Base-by-base conservation (phyloP, 64 coral and sea anemone species). In the Dendronephthya gigantea region DNA sequence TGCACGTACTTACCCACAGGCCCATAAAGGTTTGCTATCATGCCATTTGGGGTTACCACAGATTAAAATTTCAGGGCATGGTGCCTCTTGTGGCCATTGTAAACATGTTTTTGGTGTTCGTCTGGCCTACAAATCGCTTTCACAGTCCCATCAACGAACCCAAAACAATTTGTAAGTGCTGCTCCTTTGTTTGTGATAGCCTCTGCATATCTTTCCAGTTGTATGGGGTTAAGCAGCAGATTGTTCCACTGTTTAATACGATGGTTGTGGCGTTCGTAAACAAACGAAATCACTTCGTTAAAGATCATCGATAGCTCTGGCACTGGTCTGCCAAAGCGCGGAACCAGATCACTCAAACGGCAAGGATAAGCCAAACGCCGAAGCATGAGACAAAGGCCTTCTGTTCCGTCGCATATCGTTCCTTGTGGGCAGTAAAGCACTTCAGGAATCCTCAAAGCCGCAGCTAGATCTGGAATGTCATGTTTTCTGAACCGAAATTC, bases 71-170 rank as follows among this genome's bases (percentile, higher is more conserved):
- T 83, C 43, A 83, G 33, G 47, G 50, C 23, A 47, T 89, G 82
- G 7, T 82, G 13, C 14, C 82, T 38, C 37, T 89, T 89, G 25
- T 89, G 87, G 36, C 81, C 82, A 52, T 89, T 89, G 40, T 89
- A 89, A 25, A 89, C 35, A 14, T 47, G 29, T 31, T 56, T 40
- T 32, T 89, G 82, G 31, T 65, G 27, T 48, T 83, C 23, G 28
- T 56, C 51, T 48, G 82, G 88, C 22, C 58, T 58, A 83, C 23
- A 84, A 84, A 89, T 62, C 12, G 88, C 76, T 9, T 81, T 62
- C 13, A 89, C 88, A 22, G 88, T 89, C 22, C 88, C 82, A 72
- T 89, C 82, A 43, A 84, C 30, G 72, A 89, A 89, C 32, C 88
- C 88, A 43, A 65, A 89, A 35, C 82, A 89, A 39, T 85, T 90